Base-by-base conservation (phyloP, 2,888 invertebrate species). In the Calliopum simillimum region DNA sequence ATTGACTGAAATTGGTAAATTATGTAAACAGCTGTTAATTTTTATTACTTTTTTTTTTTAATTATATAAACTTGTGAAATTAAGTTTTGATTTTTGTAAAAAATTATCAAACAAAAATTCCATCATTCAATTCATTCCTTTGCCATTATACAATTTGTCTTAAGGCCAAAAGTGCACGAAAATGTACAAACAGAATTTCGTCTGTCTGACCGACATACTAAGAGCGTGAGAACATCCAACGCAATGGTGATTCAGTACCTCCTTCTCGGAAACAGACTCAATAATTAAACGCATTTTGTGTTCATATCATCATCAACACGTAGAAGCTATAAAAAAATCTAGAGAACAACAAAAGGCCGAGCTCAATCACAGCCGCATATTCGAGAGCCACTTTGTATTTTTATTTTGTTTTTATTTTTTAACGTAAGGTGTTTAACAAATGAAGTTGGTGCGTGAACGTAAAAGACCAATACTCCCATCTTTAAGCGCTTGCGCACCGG, bases 231-330 rank as follows among this genome's bases (percentile, higher is more conserved):
- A 69, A 69, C 58, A 23, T 64, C 14, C 49, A 55, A 51, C 12
- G 61, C 44, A 68, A 64, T 68, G 47, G 44, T 71, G 72, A 66
- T 64, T 70, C 66, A 73, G 66, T 55, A 64, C 69, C 71, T 66
- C 70, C 73, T 76, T 74, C 75, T 75, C 71, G 67, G 74, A 75
- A 75, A 75, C 71, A 71, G 69, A 74, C 69, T 74, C 69, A 74
- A 74, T 74, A 75, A 75, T 74, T 76, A 74, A 76, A 76, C 73
- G 69, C 73, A 74, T 76, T 75, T 73, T 72, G 69, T 71, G 68
- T 51, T 67, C 67, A 63, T 68, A 71, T 63, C 67, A 71, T 71
- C 67, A 71, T 62, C 67, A 67, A 46, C 67, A 64, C 63, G 63
- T 44, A 69, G 47, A 64, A 63, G 58, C 51, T 16, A 61, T n/a